Evolutionary conservation across 2,113 vertebrate genomes (phyloP).

Genomic region (Psittacula cyanocephala): DNA sequence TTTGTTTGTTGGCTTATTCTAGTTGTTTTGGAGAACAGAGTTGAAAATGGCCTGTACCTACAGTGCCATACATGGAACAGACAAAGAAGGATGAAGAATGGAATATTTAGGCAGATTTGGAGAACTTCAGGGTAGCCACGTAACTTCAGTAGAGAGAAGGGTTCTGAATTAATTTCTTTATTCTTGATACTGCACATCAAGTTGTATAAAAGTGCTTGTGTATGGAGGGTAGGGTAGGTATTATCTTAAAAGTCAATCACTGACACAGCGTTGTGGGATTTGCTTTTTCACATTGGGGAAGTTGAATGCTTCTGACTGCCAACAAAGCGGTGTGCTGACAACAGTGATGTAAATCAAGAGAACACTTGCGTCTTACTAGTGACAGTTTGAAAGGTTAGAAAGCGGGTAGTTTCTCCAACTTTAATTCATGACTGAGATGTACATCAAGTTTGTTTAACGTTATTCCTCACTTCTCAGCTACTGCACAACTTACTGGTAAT

Average conservation of each 20-base stretch:
- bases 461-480: neutral
- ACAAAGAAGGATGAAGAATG: neutral
- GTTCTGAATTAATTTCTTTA: neutral
- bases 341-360: neutral
- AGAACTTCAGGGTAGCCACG: neutral
- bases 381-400: neutral
- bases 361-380: neutral
- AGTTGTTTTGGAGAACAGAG: neutral
- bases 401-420: neutral
- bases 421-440: neutral
- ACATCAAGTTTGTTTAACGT: neutral
- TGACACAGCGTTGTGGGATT: neutral
- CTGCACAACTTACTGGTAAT: neutral
- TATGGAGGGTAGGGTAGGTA: neutral
- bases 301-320: neutral
- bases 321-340: neutral
- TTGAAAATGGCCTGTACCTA: neutral
- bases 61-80: neutral
- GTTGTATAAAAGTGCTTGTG: neutral
- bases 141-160: neutral
- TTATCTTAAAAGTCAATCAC: neutral
- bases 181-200: neutral
- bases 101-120: neutral
- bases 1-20: neutral
- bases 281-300: neutral